Evolutionary conservation across 2,888 invertebrate genomes (phyloP).

Genomic region (Lobophora halterata): DNA sequence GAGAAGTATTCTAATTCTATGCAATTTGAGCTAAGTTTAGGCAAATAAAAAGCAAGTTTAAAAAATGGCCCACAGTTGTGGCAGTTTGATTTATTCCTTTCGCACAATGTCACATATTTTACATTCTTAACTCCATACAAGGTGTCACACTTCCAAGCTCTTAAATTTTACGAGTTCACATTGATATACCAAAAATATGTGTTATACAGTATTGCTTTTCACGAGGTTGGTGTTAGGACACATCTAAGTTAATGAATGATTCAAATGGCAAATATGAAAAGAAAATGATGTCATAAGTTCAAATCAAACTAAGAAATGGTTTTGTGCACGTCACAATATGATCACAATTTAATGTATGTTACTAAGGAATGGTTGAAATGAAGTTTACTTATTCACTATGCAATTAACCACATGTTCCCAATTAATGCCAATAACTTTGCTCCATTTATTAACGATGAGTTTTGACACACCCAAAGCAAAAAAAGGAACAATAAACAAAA

Average conservation of each 20-base stretch:
- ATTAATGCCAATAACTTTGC: constrained; percentile 28
- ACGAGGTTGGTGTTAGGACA: background rate
- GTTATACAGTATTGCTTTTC: constrained; percentile 6
- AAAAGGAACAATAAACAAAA: constrained; percentile 1
- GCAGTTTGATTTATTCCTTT: constrained; percentile 73
- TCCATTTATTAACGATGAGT: constrained; percentile 15
- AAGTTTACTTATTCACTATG: constrained; percentile 31
- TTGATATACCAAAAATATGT: constrained; percentile 30
- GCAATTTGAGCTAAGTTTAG: background rate
- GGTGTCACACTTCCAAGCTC: constrained; percentile 41
- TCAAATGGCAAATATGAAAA: too few relatives aligned
- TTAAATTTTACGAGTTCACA: constrained; percentile 34
- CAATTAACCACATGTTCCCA: constrained; percentile 14
- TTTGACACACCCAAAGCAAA: constrained; percentile 8
- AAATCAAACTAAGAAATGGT: constrained; percentile 31
- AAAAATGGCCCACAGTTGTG: constrained; percentile 72
- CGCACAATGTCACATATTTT: constrained; percentile 57
- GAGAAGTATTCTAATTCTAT: background rate
- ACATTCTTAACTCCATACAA: constrained; percentile 56
- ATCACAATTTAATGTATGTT: constrained; percentile 36
- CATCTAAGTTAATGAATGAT: too few relatives aligned
- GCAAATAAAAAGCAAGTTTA: constrained; percentile 42
- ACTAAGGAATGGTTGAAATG: constrained; percentile 48
- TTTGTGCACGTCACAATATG: constrained; percentile 61
- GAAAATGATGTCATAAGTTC: too few relatives aligned